These are phyloP conservation scores for Thamnaconus septentrionalis DNA, from an alignment of 2,113 vertebrate species.

Conservation along the genomic window DNA sequence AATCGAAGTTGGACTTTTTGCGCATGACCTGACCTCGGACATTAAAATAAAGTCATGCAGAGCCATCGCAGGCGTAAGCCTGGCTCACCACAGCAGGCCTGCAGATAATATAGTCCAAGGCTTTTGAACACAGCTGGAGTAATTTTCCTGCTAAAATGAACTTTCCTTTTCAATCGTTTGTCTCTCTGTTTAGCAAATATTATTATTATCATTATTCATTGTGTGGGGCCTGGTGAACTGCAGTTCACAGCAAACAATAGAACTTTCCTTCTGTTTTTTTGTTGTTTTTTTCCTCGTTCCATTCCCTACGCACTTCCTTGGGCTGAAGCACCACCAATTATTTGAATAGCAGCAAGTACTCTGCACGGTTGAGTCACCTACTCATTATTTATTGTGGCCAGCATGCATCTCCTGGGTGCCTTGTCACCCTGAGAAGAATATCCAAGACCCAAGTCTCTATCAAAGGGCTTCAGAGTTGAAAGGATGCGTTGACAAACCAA, in stretches of 20 bases:
- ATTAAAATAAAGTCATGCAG: too few species aligned
- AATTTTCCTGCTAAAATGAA: too few species aligned
- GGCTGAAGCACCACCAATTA: conserved; percentile 32
- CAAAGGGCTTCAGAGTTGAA: conserved; percentile 2
- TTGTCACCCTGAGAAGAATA: conserved; percentile 16
- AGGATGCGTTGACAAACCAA: too few species aligned
- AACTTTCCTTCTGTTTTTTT: not conserved
- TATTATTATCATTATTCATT: not conserved
- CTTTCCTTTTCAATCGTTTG: not conserved
- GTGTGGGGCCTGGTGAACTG: not conserved
- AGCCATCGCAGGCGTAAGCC: too few species aligned
- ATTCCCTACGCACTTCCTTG: conserved; percentile 4
- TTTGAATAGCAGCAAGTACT: conserved; percentile 25
- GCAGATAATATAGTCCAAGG: too few species aligned
- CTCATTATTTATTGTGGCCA: conserved; percentile 42
- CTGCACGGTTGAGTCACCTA: conserved; percentile 21
- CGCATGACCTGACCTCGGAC: too few species aligned
- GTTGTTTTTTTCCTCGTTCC: not conserved
- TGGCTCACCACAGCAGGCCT: too few species aligned
- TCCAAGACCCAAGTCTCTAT: conserved; percentile 32
- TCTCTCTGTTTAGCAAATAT: not conserved
- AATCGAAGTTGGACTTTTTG: too few species aligned
- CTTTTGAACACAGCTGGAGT: too few species aligned
- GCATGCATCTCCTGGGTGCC: conserved; percentile 17
- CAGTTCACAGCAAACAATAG: not conserved